These are phyloP conservation scores for Diplodus sargus DNA, from an alignment of 2,797 vertebrate species.

Conservation along the genomic window DNA sequence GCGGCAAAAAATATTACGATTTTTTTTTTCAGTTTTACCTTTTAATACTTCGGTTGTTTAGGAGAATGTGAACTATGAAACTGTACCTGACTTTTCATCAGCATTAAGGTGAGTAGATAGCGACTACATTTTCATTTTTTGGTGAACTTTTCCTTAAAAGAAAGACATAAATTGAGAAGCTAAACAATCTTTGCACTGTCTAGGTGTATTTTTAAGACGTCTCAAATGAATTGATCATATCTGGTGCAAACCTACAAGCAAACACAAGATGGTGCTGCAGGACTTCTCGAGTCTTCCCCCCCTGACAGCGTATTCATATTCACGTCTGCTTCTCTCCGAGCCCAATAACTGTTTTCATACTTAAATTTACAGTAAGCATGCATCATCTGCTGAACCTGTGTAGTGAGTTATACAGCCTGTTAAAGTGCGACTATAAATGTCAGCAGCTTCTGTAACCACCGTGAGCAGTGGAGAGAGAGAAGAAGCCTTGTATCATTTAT, in stretches of 20 bases:
- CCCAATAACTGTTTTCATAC: constrained; percentile 18
- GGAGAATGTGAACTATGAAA: too few relatives aligned
- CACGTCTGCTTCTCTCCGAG: not conserved
- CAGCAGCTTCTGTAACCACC: constrained; percentile 17
- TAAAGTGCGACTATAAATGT: constrained; percentile 22
- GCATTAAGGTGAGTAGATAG: too few relatives aligned
- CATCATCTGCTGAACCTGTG: constrained; percentile 18
- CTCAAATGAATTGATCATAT: not conserved
- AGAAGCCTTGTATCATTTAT: constrained; percentile 6
- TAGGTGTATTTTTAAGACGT: not conserved
- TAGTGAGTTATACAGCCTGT: constrained; percentile 21
- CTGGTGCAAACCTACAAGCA: not conserved
- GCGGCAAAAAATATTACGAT: too few relatives aligned
- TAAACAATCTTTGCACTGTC: not conserved
- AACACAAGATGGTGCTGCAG: constrained; percentile 72
- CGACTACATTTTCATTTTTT: too few relatives aligned
- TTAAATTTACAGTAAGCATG: constrained; percentile 40
- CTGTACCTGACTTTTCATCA: too few relatives aligned
- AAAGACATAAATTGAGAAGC: not conserved
- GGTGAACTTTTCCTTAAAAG: too few relatives aligned
- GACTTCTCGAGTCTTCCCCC: not conserved
- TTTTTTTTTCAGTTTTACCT: too few relatives aligned
- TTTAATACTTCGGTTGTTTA: too few relatives aligned
- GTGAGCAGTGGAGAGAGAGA: not conserved
- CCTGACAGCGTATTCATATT: too few relatives aligned